A percentile compares a stretch with the other conserved stretches of the same genome.
Conservation (phyloP, 2,888 invertebrate species). For the Dione juno region DNA sequence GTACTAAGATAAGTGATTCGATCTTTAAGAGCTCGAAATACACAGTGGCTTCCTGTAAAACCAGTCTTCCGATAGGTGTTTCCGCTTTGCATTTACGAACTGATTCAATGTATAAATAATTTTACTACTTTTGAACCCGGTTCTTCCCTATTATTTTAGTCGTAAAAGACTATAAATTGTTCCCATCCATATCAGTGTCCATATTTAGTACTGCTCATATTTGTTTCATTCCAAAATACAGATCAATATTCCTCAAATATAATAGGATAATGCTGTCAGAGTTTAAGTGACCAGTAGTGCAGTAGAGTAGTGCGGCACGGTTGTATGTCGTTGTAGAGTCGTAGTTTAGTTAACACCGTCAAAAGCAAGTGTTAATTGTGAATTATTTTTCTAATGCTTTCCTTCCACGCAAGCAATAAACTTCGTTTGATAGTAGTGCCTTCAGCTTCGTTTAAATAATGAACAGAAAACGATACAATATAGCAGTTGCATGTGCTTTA, state of each 20-base stretch:
- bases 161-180: conserved; percentile 45
- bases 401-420: conserved; percentile 78
- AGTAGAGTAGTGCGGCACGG: conserved; percentile 64
- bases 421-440: conserved; percentile 81
- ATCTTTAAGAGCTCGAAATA: conserved; percentile 75
- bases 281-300: conserved; percentile 56
- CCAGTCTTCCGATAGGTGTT: conserved; percentile 83
- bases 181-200: conserved; percentile 48
- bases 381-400: conserved; percentile 79
- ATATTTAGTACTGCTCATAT: conserved; percentile 43
- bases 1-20: conserved; percentile 77
- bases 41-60: conserved; percentile 81
- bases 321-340: conserved; percentile 37
- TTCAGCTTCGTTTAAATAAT: conserved; percentile 77
- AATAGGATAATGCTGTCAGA: conserved; percentile 54
- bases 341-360: conserved; percentile 57
- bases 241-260: conserved; percentile 63
- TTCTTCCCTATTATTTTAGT: conserved; percentile 39
- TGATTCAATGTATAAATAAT: conserved; percentile 53
- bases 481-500: conserved; percentile 79
- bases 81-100: conserved; percentile 78
- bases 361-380: conserved; percentile 66
- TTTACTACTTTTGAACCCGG: conserved; percentile 31
- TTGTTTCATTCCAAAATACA: conserved; percentile 64
- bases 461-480: conserved; percentile 67